Percentiles rank a stretch among this genome's conserved stretches.
phyloP scores from a whole-genome alignment of 2,888 invertebrate genomes.

The Andrena camellia region DNA sequence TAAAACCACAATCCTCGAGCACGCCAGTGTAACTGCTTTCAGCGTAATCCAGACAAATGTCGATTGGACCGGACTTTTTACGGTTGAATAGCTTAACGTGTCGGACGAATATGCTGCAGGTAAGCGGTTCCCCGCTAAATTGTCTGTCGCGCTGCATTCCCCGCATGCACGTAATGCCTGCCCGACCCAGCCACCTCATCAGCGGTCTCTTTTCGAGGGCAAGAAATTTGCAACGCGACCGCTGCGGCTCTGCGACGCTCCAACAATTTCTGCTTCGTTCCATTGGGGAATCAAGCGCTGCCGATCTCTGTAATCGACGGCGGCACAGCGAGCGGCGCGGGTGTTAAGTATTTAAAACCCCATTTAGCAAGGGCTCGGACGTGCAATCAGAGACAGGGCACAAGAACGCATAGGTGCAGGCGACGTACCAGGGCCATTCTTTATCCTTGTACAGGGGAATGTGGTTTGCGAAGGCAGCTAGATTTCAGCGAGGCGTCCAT shows the following conservation, averaged over 20 bases:
- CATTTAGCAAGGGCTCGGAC: too few relatives aligned
- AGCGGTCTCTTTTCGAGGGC: slow-evolving; percentile 23
- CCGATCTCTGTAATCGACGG: slow-evolving; percentile 1
- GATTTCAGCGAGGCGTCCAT: neutral
- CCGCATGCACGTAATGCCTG: slow-evolving; percentile 35
- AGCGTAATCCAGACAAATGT: neutral
- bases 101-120: neutral
- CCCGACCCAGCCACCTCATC: slow-evolving; percentile 30
- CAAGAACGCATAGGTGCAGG: too few relatives aligned
- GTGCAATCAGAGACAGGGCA: too few relatives aligned
- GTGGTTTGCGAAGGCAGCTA: neutral
- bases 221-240: slow-evolving; percentile 26
- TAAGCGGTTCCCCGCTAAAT: slow-evolving; percentile 25
- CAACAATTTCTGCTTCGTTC: slow-evolving; percentile 6
- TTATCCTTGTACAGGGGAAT: neutral
- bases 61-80: slow-evolving; percentile 16
- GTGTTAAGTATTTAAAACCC: neutral
- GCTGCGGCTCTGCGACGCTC: slow-evolving; percentile 12
- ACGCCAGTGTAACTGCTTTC: neutral
- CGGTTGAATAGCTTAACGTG: slow-evolving; percentile 12
- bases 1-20: neutral
- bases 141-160: slow-evolving; percentile 41
- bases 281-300: slow-evolving; percentile 1
- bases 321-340: neutral
- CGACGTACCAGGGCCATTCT: too few relatives aligned